A percentile compares a stretch with the other conserved stretches of the same genome.
Evolutionary conservation across 1,140 invertebrate species (phyloP).

Genomic region (Dendroctonus valens): DNA sequence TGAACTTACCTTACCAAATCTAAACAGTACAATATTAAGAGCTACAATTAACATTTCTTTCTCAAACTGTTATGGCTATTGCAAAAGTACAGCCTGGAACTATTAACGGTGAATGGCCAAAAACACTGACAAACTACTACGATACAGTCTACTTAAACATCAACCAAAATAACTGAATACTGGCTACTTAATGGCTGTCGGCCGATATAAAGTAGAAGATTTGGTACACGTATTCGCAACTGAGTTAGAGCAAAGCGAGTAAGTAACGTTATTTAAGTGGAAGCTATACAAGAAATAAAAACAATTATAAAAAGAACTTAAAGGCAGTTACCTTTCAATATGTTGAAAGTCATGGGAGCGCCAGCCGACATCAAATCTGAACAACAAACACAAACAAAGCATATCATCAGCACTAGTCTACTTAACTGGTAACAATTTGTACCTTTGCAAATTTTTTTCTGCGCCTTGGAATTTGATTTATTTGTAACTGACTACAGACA

Average conservation of each 20-base stretch:
- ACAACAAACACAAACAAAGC: constrained; percentile 64
- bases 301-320: constrained; percentile 34
- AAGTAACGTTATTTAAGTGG: constrained; percentile 5
- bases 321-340: constrained; percentile 68
- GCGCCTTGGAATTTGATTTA: neutral
- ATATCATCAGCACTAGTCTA: constrained; percentile 52
- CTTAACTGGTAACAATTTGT: constrained; percentile 36
- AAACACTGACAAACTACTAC: too few species aligned
- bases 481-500: neutral
- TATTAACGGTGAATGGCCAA: too few species aligned
- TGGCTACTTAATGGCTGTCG: too few species aligned
- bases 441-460: constrained; percentile 15
- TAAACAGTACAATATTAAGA: too few species aligned
- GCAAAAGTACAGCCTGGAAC: too few species aligned
- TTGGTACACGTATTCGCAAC: neutral
- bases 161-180: too few species aligned
- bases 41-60: too few species aligned
- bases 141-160: too few species aligned
- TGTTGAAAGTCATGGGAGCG: constrained; percentile 72
- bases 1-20: too few species aligned
- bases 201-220: too few species aligned
- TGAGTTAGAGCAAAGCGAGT: constrained; percentile 27
- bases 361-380: constrained; percentile 73
- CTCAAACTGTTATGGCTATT: too few species aligned
- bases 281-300: constrained; percentile 25